phyloP scores from a whole-genome alignment of 2,113 vertebrate species.

The Cebidichthys violaceus region DNA sequence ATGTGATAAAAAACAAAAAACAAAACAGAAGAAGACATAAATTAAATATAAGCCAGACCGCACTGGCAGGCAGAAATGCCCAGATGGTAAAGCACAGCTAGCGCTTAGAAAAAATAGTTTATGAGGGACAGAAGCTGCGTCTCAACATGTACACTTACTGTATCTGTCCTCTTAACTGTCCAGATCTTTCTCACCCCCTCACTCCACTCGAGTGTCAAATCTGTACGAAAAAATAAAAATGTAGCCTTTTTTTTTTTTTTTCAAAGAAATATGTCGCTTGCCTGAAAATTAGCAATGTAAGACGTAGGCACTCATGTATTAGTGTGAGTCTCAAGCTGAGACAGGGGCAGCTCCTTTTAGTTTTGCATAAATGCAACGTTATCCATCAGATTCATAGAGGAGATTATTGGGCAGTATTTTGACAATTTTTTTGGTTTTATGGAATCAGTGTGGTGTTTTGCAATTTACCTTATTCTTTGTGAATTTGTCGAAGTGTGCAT shows the following conservation, averaged over 20 bases:
- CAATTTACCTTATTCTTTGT: not conserved
- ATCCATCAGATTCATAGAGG: slow-evolving; percentile 15
- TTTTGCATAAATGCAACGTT: slow-evolving; percentile 19
- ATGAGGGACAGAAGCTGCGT: slow-evolving; percentile 33
- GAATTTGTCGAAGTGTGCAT: not conserved
- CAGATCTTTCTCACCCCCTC: slow-evolving; percentile 36
- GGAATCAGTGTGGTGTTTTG: not conserved
- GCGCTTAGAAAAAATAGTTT: slow-evolving; percentile 36
- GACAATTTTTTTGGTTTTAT: not conserved
- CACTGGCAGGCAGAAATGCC: slow-evolving; percentile 53
- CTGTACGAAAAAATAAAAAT: not conserved
- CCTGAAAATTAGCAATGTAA: slow-evolving; percentile 42
- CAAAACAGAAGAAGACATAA: slow-evolving; percentile 6
- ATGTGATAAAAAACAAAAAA: slow-evolving; percentile 4
- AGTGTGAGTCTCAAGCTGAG: slow-evolving; percentile 27
- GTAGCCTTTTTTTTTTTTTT: not conserved
- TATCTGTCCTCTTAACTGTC: slow-evolving; percentile 51
- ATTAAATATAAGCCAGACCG: slow-evolving; percentile 45
- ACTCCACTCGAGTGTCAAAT: slow-evolving; percentile 22
- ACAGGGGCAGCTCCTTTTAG: slow-evolving; percentile 25
- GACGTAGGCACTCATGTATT: slow-evolving; percentile 34
- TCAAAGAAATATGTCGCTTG: not conserved
- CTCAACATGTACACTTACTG: slow-evolving; percentile 41
- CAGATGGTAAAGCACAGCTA: slow-evolving; percentile 64
- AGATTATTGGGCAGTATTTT: not conserved